Evolutionary conservation across 2,113 vertebrate genomes (phyloP).

Genomic region (Alethe diademata): DNA sequence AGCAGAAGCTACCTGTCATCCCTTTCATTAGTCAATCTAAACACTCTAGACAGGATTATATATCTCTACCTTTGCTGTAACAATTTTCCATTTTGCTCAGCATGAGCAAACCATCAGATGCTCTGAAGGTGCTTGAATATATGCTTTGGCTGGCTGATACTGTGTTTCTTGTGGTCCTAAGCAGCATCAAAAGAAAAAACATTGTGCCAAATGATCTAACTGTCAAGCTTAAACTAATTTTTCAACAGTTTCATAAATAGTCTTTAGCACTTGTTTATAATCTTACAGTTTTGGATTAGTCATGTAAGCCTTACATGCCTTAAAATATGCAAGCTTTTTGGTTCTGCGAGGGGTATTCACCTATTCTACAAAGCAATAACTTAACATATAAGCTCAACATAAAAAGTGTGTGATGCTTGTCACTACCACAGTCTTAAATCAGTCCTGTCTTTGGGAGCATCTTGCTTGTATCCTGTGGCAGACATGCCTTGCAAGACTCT

Average conservation of each 20-base stretch:
- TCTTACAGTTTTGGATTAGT: not conserved
- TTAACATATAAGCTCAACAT: not conserved
- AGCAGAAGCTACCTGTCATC: not conserved
- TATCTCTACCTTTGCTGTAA: not conserved
- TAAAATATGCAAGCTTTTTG: not conserved
- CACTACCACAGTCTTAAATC: not conserved
- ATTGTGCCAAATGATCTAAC: not conserved
- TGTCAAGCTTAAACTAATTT: not conserved
- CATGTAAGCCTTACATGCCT: not conserved
- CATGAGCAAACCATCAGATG: not conserved
- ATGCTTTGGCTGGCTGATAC: not conserved
- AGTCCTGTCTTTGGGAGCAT: not conserved
- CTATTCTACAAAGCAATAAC: not conserved
- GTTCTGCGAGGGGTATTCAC: not conserved
- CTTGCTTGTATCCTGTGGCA: rapidly evolving
- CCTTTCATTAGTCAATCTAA: not conserved
- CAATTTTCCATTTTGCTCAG: not conserved
- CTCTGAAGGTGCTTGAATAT: not conserved
- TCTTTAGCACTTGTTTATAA: not conserved
- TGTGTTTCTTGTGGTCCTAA: not conserved
- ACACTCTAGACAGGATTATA: not conserved
- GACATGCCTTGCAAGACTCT: not conserved
- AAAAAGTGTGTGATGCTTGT: not conserved
- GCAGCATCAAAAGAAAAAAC: not conserved
- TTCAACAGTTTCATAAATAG: not conserved